Evolutionary conservation across 2,113 vertebrate species (phyloP), one percentile per base, ranked within the genome.

Genomic region (Pavo muticus): DNA sequence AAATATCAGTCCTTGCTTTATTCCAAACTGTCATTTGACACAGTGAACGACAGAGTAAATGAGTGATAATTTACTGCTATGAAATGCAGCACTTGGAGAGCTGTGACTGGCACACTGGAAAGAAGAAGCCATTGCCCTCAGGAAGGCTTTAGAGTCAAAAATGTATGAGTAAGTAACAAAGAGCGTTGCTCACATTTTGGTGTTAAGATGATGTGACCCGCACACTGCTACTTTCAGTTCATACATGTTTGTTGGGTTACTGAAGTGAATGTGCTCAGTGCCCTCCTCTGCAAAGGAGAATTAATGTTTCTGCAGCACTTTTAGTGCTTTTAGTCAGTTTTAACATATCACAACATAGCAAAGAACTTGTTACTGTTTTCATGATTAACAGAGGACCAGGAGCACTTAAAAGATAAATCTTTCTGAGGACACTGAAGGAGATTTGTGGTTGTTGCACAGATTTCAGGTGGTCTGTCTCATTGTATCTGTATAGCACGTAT

Each of bases 91-190:
- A 21, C n/a, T 81, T 52, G 71, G 72, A 64, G 57, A 35, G 80
- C 39, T 47, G 68, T 61, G 76, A 61, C 48, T 90, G 79, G 67
- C 67, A 65, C 63, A 3, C 37, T 67, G 60, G 50, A 81, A 78
- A 18, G 79, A 95, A 83, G 45, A 0, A 0, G 70, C 77, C 50
- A 4, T 35, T 56, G 11, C 50, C 65, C 47, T 84, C 60, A 71
- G 76, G 80, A 63, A 88, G 12, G 50, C 12, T 74, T 84, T 72
- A 44, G 48, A 75, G 70, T 90, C 39, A 75, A 84, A 96, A 87
- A 42, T 32, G 14, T 47, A 11, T 84, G 78, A 79, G 61, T 70
- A 35, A 2, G 25, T n/a, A 57, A 59, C 39, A 27, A 72, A 35
- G 91, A 72, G 60, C 5, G 29, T 57, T 86, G 64, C 79, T 93